phyloP scores from a whole-genome alignment of 2,113 vertebrate species.

The Corythoichthys intestinalis region DNA sequence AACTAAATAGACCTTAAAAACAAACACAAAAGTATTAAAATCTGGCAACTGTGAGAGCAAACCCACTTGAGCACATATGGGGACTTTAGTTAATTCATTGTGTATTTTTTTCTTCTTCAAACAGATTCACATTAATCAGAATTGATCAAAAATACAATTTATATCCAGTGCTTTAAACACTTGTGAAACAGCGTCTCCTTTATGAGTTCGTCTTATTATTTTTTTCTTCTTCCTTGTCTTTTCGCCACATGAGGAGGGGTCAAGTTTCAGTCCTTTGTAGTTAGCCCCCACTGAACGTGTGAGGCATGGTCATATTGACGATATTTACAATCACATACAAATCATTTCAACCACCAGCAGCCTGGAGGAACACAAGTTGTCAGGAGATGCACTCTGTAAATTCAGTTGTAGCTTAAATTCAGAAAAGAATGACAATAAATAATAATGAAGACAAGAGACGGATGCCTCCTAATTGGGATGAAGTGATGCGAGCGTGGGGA shows the following conservation, averaged over 20 bases:
- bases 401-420: conserved; percentile 43
- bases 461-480: neutral
- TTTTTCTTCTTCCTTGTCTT: conserved; percentile 46
- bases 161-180: conserved; percentile 99
- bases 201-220: conserved; percentile 58
- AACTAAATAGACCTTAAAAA: conserved; percentile 89
- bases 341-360: conserved; percentile 70
- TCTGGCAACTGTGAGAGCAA: conserved; percentile 88
- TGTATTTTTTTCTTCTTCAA: conserved; percentile 72
- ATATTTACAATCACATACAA: conserved; percentile 78
- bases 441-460: conserved; percentile 36
- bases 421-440: conserved; percentile 58
- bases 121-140: conserved; percentile 99
- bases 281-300: conserved; percentile 84
- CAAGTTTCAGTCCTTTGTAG: conserved; percentile 89
- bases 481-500: conserved; percentile 68
- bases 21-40: conserved; percentile 76
- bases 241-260: conserved; percentile 86
- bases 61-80: conserved; percentile 88
- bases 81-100: conserved; percentile 90
- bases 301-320: conserved; percentile 85
- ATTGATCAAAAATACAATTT: conserved; percentile 99
- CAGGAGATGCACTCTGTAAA: conserved; percentile 66
- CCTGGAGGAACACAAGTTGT: conserved; percentile 79
- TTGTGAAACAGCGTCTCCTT: conserved; percentile 92